Conservation (phyloP, 2,797 vertebrate species). For the Artibeus jamaicensis region DNA sequence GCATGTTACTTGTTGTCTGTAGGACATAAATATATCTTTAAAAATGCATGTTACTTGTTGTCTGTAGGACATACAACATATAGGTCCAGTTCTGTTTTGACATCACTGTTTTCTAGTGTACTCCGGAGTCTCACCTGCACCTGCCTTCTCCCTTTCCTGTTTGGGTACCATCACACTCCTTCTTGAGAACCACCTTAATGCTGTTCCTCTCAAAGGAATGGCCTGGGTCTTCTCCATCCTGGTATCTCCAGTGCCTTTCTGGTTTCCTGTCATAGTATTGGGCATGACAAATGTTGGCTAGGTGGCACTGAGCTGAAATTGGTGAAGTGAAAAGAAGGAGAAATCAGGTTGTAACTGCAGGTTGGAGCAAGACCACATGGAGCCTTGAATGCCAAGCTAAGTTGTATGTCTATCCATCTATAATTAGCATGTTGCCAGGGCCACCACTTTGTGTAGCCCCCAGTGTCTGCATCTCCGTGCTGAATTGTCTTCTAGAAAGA, state of each 20-base stretch:
- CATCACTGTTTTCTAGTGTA: neutral
- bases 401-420: neutral
- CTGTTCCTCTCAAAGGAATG: neutral
- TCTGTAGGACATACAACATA: neutral
- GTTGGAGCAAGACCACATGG: neutral
- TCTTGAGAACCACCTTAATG: neutral
- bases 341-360: neutral
- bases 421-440: neutral
- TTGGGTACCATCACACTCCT: neutral
- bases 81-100: neutral
- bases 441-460: neutral
- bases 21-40: neutral
- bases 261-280: neutral
- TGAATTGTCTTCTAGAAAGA: neutral
- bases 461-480: neutral
- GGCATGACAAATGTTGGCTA: neutral
- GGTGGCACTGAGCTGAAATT: neutral
- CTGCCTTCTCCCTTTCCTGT: neutral
- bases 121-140: neutral
- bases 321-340: neutral
- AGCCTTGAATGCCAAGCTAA: neutral
- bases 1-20: neutral
- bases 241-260: neutral
- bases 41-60: neutral
- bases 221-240: neutral